phyloP scores from a whole-genome alignment of 2,888 invertebrate species.

The Lycia hirtaria region DNA sequence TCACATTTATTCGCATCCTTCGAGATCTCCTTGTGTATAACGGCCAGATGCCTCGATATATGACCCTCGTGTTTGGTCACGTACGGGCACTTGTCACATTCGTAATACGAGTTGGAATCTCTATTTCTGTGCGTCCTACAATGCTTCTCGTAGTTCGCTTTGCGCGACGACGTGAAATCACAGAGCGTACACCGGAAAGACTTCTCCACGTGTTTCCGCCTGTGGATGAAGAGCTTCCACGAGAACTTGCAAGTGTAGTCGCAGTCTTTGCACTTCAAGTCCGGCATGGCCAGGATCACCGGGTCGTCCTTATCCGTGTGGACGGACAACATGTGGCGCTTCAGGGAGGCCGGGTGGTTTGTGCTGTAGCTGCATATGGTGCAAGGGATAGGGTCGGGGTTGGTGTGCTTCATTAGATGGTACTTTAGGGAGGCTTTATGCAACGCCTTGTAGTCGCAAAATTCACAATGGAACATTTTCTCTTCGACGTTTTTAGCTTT shows the following conservation, averaged over 20 bases:
- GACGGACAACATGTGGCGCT: constrained; percentile 56
- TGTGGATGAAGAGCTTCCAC: constrained; percentile 54
- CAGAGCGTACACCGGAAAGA: constrained; percentile 53
- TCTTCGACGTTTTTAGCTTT: constrained; percentile 6
- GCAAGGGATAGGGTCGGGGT: constrained; percentile 54
- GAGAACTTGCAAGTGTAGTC: constrained; percentile 44
- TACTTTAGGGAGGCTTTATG: constrained; percentile 60
- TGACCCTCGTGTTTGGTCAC: constrained; percentile 65
- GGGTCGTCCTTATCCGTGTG: constrained; percentile 48
- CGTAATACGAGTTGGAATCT: constrained; percentile 40
- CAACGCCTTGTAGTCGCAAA: constrained; percentile 59
- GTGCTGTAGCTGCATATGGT: constrained; percentile 58
- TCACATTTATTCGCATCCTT: constrained; percentile 62
- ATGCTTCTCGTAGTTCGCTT: constrained; percentile 55
- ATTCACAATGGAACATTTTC: constrained; percentile 44
- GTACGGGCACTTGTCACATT: constrained; percentile 68
- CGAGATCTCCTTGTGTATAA: constrained; percentile 63
- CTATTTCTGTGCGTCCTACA: constrained; percentile 48
- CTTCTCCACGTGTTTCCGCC: constrained; percentile 44
- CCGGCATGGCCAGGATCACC: not conserved
- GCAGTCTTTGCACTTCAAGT: constrained; percentile 41
- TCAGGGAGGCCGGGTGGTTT: constrained; percentile 57
- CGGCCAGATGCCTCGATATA: constrained; percentile 64
- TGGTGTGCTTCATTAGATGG: constrained; percentile 55
- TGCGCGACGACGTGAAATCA: constrained; percentile 51